A percentile compares a stretch with the other conserved stretches of the same genome.
These are phyloP conservation scores for Heterodera schachtii DNA, from an alignment of 1,140 invertebrate genomes.

Conservation along the genomic window DNA sequence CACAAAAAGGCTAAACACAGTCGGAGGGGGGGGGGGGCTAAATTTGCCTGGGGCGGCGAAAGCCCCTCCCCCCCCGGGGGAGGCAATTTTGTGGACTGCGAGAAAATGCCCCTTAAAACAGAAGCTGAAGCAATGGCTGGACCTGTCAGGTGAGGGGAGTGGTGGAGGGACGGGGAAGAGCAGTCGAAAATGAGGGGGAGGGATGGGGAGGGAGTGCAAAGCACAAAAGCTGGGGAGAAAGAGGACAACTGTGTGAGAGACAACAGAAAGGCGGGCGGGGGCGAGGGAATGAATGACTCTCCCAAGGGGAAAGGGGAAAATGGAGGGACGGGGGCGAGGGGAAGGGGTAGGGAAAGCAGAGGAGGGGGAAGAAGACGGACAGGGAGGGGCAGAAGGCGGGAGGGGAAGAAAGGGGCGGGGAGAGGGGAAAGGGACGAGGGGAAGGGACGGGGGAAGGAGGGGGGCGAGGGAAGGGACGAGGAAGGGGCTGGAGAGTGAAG, in stretches of 20 bases:
- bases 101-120: not conserved
- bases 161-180: no score
- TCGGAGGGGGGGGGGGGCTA: not conserved
- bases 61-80: no score
- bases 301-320: not conserved
- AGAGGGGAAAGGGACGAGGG: not conserved
- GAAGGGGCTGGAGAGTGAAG: not conserved
- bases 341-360: not conserved
- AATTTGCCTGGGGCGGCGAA: no score
- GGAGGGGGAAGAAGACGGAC: not conserved
- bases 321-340: not conserved
- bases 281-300: conserved; percentile 4
- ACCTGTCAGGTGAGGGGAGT: not conserved
- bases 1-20: not conserved
- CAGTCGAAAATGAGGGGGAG: not conserved
- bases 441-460: not conserved
- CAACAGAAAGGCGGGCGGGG: not conserved
- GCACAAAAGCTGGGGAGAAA: conserved; percentile 1
- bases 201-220: conserved; percentile 6
- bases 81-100: not conserved
- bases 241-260: conserved; percentile 3
- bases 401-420: not conserved
- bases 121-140: not conserved
- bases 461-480: not conserved
- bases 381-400: not conserved